phyloP scores from a whole-genome alignment of 2,888 invertebrate species.

The Chaetoderma sp. region DNA sequence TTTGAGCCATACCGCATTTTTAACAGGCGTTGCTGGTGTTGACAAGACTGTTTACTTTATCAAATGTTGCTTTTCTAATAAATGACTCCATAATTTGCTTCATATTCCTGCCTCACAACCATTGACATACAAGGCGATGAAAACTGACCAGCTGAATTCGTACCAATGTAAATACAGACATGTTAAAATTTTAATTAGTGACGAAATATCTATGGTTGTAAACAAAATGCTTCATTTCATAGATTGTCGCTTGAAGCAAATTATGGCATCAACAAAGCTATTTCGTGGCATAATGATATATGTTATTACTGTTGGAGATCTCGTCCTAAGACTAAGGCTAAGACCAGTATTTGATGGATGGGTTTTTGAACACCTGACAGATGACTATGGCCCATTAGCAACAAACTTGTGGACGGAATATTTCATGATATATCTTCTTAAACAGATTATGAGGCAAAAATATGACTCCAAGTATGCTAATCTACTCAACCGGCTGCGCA shows the following conservation, averaged over 20 bases:
- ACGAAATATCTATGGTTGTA: slow-evolving; percentile 41
- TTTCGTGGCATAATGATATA: slow-evolving; percentile 37
- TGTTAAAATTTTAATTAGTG: slow-evolving; percentile 14
- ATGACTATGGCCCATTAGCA: slow-evolving; percentile 19
- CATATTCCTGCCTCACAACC: background rate
- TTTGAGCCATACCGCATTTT: background rate
- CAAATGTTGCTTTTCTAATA: background rate
- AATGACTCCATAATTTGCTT: background rate
- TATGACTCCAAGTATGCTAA: slow-evolving; percentile 35
- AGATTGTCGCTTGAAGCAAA: slow-evolving; percentile 30
- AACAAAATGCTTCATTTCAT: slow-evolving; percentile 34
- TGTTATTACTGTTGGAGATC: slow-evolving; percentile 35
- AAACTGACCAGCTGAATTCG: background rate
- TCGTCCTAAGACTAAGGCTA: no score
- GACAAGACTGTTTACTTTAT: slow-evolving; percentile 32
- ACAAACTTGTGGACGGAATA: slow-evolving; percentile 20
- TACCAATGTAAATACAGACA: no score
- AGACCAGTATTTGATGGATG: slow-evolving; percentile 29
- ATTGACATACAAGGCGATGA: background rate
- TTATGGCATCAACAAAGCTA: slow-evolving; percentile 25
- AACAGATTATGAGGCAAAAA: slow-evolving; percentile 39
- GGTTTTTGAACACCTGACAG: slow-evolving; percentile 15
- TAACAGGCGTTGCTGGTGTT: slow-evolving; percentile 33
- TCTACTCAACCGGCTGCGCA: slow-evolving; percentile 34
- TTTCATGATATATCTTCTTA: slow-evolving; percentile 15